A percentile compares a stretch with the other conserved stretches of the same genome.
These are phyloP conservation scores for Thalpophila matura DNA, from an alignment of 2,888 invertebrate species.

Conservation along the genomic window DNA sequence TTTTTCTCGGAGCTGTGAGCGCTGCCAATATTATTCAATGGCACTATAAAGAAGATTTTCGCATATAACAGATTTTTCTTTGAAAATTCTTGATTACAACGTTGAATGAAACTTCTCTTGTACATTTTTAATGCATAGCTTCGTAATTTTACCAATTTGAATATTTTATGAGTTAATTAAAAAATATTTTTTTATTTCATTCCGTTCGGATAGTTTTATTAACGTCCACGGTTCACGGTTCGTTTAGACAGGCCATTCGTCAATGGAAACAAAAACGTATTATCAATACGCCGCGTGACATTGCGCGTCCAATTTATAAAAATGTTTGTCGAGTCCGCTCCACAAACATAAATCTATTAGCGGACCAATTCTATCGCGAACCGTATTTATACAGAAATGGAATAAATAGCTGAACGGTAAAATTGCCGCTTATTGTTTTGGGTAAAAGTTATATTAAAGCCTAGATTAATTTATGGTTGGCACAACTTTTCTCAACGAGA, in stretches of 20 bases:
- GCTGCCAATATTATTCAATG: constrained; percentile 27
- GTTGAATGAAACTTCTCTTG: constrained; percentile 11
- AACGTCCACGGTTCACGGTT: constrained; percentile 11
- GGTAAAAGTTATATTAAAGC: constrained; percentile 22
- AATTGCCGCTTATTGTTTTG: constrained; percentile 18
- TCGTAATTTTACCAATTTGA: background rate
- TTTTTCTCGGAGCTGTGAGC: constrained; percentile 13
- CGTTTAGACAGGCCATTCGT: constrained; percentile 40
- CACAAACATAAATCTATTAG: constrained; percentile 49
- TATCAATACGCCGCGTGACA: constrained; percentile 32
- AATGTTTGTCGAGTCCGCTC: constrained; percentile 42
- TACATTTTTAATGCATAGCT: background rate
- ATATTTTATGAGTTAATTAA: constrained; percentile 2
- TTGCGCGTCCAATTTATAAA: constrained; percentile 51
- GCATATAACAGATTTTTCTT: constrained; percentile 12
- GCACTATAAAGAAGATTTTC: constrained; percentile 16
- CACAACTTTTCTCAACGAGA: constrained; percentile 16
- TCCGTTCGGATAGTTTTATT: constrained; percentile 23
- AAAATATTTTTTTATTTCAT: constrained; percentile 15
- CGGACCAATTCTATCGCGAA: constrained; percentile 19
- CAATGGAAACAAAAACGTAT: constrained; percentile 45
- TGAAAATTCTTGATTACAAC: constrained; percentile 1
- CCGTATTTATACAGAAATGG: constrained; percentile 17
- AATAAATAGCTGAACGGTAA: constrained; percentile 16
- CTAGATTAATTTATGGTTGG: constrained; percentile 25